Percentiles rank a stretch among this genome's conserved stretches.
These are phyloP conservation scores for Thera britannica DNA, from an alignment of 2,888 invertebrate species.

Conservation along the genomic window DNA sequence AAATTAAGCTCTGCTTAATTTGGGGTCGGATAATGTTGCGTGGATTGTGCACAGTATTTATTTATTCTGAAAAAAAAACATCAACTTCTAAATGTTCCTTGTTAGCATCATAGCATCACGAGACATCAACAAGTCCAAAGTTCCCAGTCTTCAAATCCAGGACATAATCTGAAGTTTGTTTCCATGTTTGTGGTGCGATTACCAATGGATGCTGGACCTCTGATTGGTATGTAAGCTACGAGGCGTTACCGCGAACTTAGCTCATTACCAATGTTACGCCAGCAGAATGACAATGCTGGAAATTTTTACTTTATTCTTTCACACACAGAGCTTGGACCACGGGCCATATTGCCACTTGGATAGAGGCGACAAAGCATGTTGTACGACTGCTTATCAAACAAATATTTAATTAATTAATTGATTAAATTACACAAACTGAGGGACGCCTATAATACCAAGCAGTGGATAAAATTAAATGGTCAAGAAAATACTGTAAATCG, in stretches of 20 bases:
- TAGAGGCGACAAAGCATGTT: constrained; percentile 9
- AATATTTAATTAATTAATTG: no score
- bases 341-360: background rate
- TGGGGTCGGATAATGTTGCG: no score
- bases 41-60: no score
- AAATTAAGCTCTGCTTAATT: no score
- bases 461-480: no score
- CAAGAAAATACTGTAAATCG: no score
- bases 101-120: no score
- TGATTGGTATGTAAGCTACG: constrained; percentile 83
- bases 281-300: constrained; percentile 75
- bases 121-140: background rate
- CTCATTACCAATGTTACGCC: constrained; percentile 79
- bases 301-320: constrained; percentile 78
- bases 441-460: no score
- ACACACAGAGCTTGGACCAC: constrained; percentile 31
- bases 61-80: no score
- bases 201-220: constrained; percentile 65
- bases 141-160: constrained; percentile 29
- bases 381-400: background rate
- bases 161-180: constrained; percentile 69
- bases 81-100: no score
- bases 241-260: constrained; percentile 82
- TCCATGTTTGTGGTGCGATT: constrained; percentile 72
- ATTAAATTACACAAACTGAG: no score